Conservation (phyloP, 1,140 invertebrate species). For the Oscheius sp. region DNA sequence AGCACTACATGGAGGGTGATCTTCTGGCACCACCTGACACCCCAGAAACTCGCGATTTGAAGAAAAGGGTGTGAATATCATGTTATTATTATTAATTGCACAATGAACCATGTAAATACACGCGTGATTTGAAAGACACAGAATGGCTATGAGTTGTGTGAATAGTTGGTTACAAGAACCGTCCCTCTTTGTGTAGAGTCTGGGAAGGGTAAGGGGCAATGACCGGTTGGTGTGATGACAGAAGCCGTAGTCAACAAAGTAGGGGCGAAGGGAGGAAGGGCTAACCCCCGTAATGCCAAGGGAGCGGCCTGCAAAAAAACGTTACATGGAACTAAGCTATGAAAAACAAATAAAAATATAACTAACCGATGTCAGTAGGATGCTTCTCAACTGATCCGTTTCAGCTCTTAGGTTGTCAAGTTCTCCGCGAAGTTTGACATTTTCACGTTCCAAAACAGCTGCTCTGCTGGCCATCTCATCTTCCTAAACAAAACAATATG, state of each 20-base stretch:
- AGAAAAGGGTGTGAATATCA: neutral
- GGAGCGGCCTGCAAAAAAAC: neutral
- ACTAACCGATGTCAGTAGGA: constrained; percentile 12
- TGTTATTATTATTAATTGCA: neutral
- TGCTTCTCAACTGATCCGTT: constrained; percentile 14
- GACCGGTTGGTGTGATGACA: constrained; percentile 5
- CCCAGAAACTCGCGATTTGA: neutral
- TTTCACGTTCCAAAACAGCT: constrained; percentile 15
- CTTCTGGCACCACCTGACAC: neutral
- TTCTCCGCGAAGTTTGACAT: constrained; percentile 9
- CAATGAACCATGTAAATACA: neutral
- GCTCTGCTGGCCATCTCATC: constrained; percentile 26
- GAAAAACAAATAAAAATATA: neutral
- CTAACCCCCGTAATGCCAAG: neutral
- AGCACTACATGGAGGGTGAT: neutral
- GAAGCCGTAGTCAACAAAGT: neutral
- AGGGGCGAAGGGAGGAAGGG: neutral
- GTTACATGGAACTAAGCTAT: neutral
- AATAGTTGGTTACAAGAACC: constrained; percentile 7
- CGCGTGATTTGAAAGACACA: neutral
- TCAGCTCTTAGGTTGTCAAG: constrained; percentile 13
- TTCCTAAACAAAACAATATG: too few relatives aligned
- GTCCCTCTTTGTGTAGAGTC: constrained; percentile 10
- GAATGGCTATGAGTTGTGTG: neutral
- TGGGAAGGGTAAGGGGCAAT: neutral